phyloP scores from a whole-genome alignment of 2,888 invertebrate genomes.

The Zygogramma bicolorata region DNA sequence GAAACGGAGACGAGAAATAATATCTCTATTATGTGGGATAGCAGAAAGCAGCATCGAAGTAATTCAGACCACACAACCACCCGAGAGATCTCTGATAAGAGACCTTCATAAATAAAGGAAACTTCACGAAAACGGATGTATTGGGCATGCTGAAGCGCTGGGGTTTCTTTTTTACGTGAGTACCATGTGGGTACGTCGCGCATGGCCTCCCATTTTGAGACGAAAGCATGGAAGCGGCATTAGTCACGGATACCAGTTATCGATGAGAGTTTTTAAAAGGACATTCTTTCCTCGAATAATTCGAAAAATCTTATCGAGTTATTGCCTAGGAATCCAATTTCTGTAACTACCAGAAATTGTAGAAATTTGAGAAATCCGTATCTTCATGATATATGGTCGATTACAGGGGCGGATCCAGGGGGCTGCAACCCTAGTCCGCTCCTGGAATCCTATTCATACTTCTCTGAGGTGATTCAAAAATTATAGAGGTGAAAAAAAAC shows the following conservation, averaged over 20 bases:
- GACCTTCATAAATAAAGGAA: conserved; percentile 43
- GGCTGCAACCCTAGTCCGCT: too few species aligned
- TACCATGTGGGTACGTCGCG: neutral
- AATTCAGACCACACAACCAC: conserved; percentile 44
- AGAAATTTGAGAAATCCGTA: neutral
- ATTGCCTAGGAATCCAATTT: neutral
- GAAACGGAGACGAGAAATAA: conserved; percentile 32
- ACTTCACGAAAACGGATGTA: conserved; percentile 44
- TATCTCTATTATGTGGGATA: conserved; percentile 37
- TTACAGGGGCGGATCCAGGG: too few species aligned
- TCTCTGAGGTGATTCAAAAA: too few species aligned
- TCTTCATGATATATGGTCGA: too few species aligned
- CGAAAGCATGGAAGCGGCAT: neutral
- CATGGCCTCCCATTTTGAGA: neutral
- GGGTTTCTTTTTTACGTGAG: conserved; percentile 6
- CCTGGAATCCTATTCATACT: too few species aligned
- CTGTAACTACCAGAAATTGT: neutral
- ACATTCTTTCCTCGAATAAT: neutral
- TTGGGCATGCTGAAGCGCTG: conserved; percentile 26
- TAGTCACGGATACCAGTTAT: neutral
- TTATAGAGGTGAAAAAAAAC: too few species aligned
- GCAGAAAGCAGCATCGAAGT: conserved; percentile 24
- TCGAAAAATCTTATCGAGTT: neutral
- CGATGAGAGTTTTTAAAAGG: neutral
- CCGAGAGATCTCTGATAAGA: conserved; percentile 33